Base-by-base conservation (phyloP, 92 coral and sea anemone species). In the Zoanthus sociatus region DNA sequence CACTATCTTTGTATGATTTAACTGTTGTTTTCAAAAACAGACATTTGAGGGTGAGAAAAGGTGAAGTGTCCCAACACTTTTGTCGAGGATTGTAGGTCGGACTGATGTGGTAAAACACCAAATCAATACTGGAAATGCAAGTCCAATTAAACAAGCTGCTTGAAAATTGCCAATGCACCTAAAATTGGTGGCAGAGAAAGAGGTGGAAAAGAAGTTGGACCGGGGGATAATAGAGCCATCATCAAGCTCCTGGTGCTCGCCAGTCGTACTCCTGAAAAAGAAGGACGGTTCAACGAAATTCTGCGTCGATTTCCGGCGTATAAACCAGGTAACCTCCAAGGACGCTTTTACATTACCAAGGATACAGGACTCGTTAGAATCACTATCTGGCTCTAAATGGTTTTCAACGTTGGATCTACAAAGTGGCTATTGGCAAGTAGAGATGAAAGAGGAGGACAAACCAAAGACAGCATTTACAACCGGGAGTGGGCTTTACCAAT, bases 51-150 rank as follows among this genome's bases (percentile, higher is more conserved):
- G n/a, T n/a, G n/a, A n/a, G n/a, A n/a, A n/a, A n/a, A n/a, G n/a
- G n/a, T n/a, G n/a, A n/a, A n/a, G n/a, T n/a, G n/a, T n/a, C n/a
- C n/a, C n/a, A n/a, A n/a, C n/a, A n/a, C n/a, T n/a, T n/a, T n/a
- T n/a, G n/a, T n/a, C n/a, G n/a, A n/a, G n/a, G n/a, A n/a, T n/a
- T n/a, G n/a, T n/a, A n/a, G n/a, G n/a, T n/a, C n/a, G n/a, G n/a
- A n/a, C n/a, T n/a, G n/a, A n/a, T n/a, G n/a, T 26, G 63, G 89
- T 84, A 4, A 58, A 54, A 45, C 87, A 89, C 73, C 13, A 26
- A 82, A 90, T 90, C 4, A 44, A 90, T 69, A 90, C 89, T 14
- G 90, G 87, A 54, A 47, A 78, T 51, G 73, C 89, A 20, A 73
- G 12, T 14, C 90, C 87, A 32, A 79, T 86, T 83, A 14, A 77